phyloP scores from a whole-genome alignment of 2,113 vertebrate genomes.

The Nesoenas mayeri region DNA sequence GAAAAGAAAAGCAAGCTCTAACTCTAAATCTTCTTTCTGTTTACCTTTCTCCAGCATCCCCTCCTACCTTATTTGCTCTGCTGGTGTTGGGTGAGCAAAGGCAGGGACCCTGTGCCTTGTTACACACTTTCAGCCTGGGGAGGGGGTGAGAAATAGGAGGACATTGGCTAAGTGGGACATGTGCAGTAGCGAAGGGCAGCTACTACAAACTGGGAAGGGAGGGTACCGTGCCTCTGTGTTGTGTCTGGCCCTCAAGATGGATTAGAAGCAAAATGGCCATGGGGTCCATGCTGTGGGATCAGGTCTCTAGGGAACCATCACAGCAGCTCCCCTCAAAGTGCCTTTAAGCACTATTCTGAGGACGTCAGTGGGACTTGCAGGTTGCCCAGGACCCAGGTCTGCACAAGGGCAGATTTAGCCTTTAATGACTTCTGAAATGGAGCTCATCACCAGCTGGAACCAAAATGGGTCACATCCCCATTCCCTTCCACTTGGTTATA shows the following conservation, averaged over 20 bases:
- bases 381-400: background rate
- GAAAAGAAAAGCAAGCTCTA: background rate
- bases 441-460: background rate
- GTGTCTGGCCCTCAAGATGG: background rate
- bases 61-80: background rate
- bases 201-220: background rate
- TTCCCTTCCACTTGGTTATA: background rate
- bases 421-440: background rate
- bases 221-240: background rate
- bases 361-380: background rate
- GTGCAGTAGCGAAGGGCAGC: background rate
- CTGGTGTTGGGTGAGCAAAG: background rate
- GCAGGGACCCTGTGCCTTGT: background rate
- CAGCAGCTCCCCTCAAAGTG: background rate
- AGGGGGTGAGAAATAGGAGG: background rate
- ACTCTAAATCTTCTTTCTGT: background rate
- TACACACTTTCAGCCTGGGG: rapidly evolving
- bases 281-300: background rate
- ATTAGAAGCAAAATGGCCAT: background rate
- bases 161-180: background rate
- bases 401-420: background rate
- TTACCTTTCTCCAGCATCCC: background rate
- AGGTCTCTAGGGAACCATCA: background rate
- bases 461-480: conserved; percentile 8
- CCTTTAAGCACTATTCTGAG: background rate